These are phyloP conservation scores for Octopus sinensis DNA, from an alignment of 1,140 invertebrate species.

Conservation along the genomic window DNA sequence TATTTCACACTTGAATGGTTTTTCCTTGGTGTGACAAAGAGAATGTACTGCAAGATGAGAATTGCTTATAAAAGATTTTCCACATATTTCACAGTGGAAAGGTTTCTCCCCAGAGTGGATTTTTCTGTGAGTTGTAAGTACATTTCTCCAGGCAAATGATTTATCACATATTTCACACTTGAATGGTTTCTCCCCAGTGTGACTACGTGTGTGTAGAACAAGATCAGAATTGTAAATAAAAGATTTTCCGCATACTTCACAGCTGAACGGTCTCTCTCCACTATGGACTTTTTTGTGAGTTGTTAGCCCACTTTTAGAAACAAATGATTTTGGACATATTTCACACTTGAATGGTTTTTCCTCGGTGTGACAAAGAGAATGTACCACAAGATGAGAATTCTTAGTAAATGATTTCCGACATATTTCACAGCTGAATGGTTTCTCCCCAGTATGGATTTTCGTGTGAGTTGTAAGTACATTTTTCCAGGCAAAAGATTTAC, in stretches of 20 bases:
- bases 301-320: slow-evolving; percentile 63
- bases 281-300: slow-evolving; percentile 45
- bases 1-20: slow-evolving; percentile 12
- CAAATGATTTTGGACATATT: slow-evolving; percentile 77
- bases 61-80: no score
- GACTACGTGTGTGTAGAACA: no score
- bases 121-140: no score
- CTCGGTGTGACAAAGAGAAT: slow-evolving; percentile 34
- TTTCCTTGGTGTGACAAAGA: no score
- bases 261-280: slow-evolving; percentile 88
- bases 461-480: slow-evolving; percentile 9
- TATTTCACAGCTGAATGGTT: no score
- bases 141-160: no score
- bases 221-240: no score
- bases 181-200: no score
- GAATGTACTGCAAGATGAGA: no score
- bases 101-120: no score
- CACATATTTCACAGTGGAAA: no score
- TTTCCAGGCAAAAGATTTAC: slow-evolving; percentile 15
- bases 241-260: slow-evolving; percentile 86
- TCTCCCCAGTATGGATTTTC: background rate
- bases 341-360: slow-evolving; percentile 60
- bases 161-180: no score
- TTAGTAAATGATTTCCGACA: slow-evolving; percentile 42
- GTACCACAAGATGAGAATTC: slow-evolving; percentile 69